Evolutionary conservation across 2,113 vertebrate genomes (phyloP), one percentile per base, ranked within the genome.

Genomic region (Nymphicus hollandicus): DNA sequence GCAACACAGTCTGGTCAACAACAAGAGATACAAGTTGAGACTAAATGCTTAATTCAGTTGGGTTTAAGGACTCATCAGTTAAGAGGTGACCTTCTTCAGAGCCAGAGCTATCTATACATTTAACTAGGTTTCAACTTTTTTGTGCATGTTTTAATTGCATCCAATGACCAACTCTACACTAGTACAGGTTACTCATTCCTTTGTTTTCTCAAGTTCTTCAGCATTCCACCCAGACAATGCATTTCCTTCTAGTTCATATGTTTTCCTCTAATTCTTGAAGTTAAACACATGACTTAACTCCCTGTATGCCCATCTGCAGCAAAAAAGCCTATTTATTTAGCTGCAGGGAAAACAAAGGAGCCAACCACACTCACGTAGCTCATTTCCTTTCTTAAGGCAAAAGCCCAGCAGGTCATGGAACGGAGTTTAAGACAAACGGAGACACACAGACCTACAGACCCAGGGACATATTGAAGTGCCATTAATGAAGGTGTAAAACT

Each of bases 11-110:
- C 44, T 55, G 9, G n/a, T 64, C 41, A 69, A 31, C 29, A 1
- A 5, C 9, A 16, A 5, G 13, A 69, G 25, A 35, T 8, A 47
- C 17, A 17, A 19, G 2, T 1, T 0, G 15, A 43, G 52, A 27
- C 11, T 9, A 0, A 5, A 31, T 0, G 11, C 35, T 60, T 4
- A 2, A 22, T 3, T 8, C 18, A 8, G 11, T 2, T 14, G 33
- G 6, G 4, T n/a, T 77, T 35, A 41, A 44, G 41, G 43, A 17
- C 20, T 24, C 60, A 16, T 7, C 1, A 0, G 14, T 33, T 22
- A 46, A 73, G 55, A 19, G 17, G 15, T 24, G 20, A 66, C 4
- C 3, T 23, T 19, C 56, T 19, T 20, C 46, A 82, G 6, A 82
- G n/a, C 11, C 24, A 39, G 17, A 33, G 6, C 33, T 35, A 4